Evolutionary conservation across 2,888 invertebrate genomes (phyloP), one percentile per base, ranked within the genome.

Genomic region (Schrankia costaestrigalis): DNA sequence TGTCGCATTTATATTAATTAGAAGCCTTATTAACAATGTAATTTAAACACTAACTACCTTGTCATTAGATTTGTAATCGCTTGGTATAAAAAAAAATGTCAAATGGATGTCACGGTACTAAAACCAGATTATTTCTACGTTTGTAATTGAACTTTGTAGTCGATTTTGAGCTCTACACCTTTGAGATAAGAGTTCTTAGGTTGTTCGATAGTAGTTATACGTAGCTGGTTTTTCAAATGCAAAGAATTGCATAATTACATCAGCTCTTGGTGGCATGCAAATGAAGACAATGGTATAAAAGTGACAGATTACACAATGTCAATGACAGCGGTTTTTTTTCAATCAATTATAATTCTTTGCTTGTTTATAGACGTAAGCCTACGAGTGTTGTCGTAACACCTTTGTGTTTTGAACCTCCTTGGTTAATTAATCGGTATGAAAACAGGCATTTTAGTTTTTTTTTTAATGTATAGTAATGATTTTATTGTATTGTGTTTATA

Each of bases 201-300:
- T 13, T 5, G 9, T 11, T 3, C 0, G 3, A 3, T 0, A 9
- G 13, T 17, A 5, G n/a, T 10, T 1, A 9, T 28, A 29, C 18
- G 17, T 33, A 1, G 14, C 11, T 33, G 36, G 27, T 3, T 23
- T 23, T 23, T 11, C 11, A 7, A 23, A 11, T 23, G 37, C 11
- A 15, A 34, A 27, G 25, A 58, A 72, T 64, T 67, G 62, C 68
- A 72, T 78, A 71, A 74, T 71, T 65, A 56, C 56, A 60, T 33
- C 48, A 60, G 72, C 73, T 71, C n/a, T n/a, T 70, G 46, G 46
- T 56, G 59, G 62, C 69, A 81, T 82, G 80, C 79, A 78, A 81
- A 81, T 81, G 55, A 66, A 37, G 68, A 79, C 78, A 82, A 81
- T 82, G 45, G 57, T 76, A 72, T 64, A 73, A 79, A 75, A 77